Base-by-base conservation (phyloP, 1,140 invertebrate species). In the Pseudobourletiella spinata region DNA sequence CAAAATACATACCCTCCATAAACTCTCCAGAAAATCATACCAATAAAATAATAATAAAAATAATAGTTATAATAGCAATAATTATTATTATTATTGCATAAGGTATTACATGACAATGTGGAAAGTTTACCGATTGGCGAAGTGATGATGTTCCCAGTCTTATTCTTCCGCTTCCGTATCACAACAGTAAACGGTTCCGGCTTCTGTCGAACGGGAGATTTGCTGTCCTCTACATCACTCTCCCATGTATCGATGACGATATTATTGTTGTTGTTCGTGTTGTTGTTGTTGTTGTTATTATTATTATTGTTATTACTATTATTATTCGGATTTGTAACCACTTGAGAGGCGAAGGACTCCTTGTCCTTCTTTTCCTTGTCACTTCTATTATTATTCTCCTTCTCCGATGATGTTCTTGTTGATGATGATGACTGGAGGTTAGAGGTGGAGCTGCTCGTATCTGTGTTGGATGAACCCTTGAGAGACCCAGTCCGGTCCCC, bases 171-270 rank as follows among this genome's bases (percentile, higher is more conserved):
- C 20, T 54, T 54, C 16, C 50, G 14, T 54, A 26, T 26, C 24
- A 54, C 50, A 54, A 54, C 50, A 26, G 50, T 54, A 30, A 54
- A 54, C 50, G 44, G 11, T 22, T 48, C 44, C 6, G 44, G 6
- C 11, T 48, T 6, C 4, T 6, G 8, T 22, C 25, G 14, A 54
- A 39, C 32, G 32, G 20, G 24, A 28, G 50, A 30, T 28, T 15
- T 28, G 22, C 15, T 54, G 15, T 28, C 50, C 14, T 54, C 50
- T 8, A 28, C 11, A 20, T 54, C 50, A 54, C 50, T 54, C 20
- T 54, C 50, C 11, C 50, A 28, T 39, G 8, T 8, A 39, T 11
- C 8, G 8, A 8, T n/a, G 8, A 11, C 8, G 32, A 8, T n/a
- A 11, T n/a, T n/a, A 8, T 8, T n/a, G 8, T 8, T 8, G 8